Base-by-base conservation (phyloP, 2,113 vertebrate species). In the Gavialis gangeticus region DNA sequence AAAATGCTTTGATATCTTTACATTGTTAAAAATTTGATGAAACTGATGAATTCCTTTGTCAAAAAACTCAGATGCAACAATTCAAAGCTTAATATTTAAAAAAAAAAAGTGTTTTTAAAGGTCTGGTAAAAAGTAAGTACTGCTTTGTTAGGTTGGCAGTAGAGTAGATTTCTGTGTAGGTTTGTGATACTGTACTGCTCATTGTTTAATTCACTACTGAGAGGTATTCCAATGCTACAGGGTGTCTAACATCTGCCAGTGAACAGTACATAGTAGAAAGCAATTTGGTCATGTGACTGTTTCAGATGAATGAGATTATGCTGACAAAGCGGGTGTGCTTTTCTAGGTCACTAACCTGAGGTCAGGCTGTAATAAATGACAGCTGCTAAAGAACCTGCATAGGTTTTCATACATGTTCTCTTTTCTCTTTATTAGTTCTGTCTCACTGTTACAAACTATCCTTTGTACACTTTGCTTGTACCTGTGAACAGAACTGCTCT, bases 391-490 rank as follows among this genome's bases (percentile, higher is more conserved):
- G 73, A 85, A 79, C 9, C 27, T 93, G 28, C 22, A 93, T 54
- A 79, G 62, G 54, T 83, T 77, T 24, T 46, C n/a, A 84, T 59
- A 21, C 3, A 24, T 1, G 2, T 0, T 0, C 27, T 4, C 46
- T 46, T 46, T 46, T 46, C 46, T 46, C 63, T 77, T 84, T 8
- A 75, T 79, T 10, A 59, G 2, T 82, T 83, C 15, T 7, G 6
- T 79, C 10, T 82, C 60, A 27, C 66, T 46, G 17, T n/a, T 81
- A 60, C 28, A 62, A 79, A 83, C 14, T 76, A 5, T 56, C 12
- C 63, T 90, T 63, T 5, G 10, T 7, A 2, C 1, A 0, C 54
- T 28, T 62, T 55, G 1, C 30, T 86, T 17, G 85, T 87, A 19
- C 12, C 79, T 46, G n/a, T 75, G 2, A 76, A 27, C 4, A 2